phyloP scores from a whole-genome alignment of 2,888 invertebrate genomes.

The Alcis repandata region DNA sequence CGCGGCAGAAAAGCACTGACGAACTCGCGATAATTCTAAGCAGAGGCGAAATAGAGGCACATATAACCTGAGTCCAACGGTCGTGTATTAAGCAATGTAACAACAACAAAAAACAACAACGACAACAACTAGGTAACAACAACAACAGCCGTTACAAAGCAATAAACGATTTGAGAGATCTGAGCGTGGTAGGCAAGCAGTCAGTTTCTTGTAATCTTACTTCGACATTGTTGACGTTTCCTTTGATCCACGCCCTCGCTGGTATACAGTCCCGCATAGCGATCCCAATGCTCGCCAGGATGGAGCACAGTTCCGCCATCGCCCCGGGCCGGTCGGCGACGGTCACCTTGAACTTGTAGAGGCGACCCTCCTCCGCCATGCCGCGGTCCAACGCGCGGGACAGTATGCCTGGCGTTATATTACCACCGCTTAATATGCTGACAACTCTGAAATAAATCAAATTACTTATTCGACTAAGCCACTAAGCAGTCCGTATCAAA shows the following conservation, averaged over 20 bases:
- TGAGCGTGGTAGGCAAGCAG: not conserved
- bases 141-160: too few relatives aligned
- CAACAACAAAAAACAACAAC: too few relatives aligned
- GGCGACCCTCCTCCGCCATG: slow-evolving; percentile 94
- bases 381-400: slow-evolving; percentile 95
- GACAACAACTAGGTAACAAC: too few relatives aligned
- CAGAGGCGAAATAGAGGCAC: not conserved
- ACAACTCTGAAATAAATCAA: slow-evolving; percentile 88
- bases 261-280: slow-evolving; percentile 97
- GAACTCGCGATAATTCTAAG: not conserved
- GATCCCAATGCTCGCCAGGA: slow-evolving; percentile 92
- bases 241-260: slow-evolving; percentile 96
- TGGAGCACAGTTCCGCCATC: slow-evolving; percentile 92
- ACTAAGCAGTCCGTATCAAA: not conserved
- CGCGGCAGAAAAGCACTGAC: not conserved
- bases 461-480: not conserved
- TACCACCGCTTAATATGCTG: slow-evolving; percentile 93
- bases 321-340: slow-evolving; percentile 95
- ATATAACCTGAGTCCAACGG: too few relatives aligned
- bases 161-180: too few relatives aligned
- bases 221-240: slow-evolving; percentile 91
- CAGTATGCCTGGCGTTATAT: slow-evolving; percentile 96
- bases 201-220: slow-evolving; percentile 49
- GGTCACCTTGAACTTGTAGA: slow-evolving; percentile 87
- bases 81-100: too few relatives aligned